Base-by-base conservation (phyloP, 2,888 invertebrate species). In the Sarcophaga carnaria region DNA sequence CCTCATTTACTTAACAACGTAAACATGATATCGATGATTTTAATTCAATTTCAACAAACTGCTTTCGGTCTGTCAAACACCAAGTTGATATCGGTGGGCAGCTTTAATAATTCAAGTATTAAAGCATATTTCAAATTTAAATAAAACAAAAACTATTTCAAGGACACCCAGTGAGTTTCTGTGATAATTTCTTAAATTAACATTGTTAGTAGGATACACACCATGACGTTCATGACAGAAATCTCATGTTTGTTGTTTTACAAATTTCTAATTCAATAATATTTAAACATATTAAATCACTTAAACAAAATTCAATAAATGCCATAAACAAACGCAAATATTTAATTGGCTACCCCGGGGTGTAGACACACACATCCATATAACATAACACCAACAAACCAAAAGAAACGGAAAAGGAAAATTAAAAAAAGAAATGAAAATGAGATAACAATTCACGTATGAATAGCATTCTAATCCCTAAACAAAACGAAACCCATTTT, bases 171-270 rank as follows among this genome's bases (percentile, higher is more conserved):
- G 27, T 27, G 3, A 27, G 27, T 27, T 27, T 3, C 27, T 3
- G 14, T 66, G 63, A 71, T 82, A 77, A 77, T 77, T 82, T 12
- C 45, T 76, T 64, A 8, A 22, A 47, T 54, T 76, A 45, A 66
- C 37, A 37, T 60, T 74, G 72, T 80, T 72, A 66, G 20, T 37
- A 37, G 37, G 60, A 12, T n/a, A 60, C 59, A 59, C 17, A n/a
- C 17, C 54, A 72, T 37, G 20, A 6, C n/a, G 2, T 70, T 81
- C 63, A 22, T 49, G 37, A 63, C 17, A 63, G 54, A 20, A 69
- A 75, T 63, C 49, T 75, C 0, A 37, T 37, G 69, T 59, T 49
- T 69, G 81, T 63, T 47, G 8, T 22, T 4, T 14, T 49, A 37
- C 17, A 63, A 14, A 69, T 37, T 69, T 66, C 60, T 47, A 74